Conservation (phyloP, 2,113 vertebrate species). For the Taxidea taxus region DNA sequence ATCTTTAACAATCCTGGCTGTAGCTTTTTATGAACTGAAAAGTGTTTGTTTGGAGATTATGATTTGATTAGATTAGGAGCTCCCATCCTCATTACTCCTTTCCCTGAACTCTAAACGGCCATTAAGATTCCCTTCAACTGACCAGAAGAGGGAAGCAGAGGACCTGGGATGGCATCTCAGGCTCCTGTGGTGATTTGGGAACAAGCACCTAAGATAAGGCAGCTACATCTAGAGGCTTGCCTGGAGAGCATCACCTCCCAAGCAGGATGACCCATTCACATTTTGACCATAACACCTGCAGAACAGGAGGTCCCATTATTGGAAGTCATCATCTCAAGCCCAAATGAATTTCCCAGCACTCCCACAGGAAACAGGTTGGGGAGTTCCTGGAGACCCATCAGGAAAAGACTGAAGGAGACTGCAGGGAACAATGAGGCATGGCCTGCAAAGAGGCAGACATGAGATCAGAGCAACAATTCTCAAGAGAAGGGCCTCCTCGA, state of each 20-base stretch:
- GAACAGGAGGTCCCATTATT: accelerated
- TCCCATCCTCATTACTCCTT: neutral
- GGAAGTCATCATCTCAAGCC: neutral
- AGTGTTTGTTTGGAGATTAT: neutral
- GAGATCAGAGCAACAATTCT: neutral
- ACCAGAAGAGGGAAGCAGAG: slow-evolving; percentile 80
- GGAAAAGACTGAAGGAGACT: neutral
- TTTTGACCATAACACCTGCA: neutral
- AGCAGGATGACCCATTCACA: neutral
- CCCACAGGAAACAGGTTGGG: neutral
- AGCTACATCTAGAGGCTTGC: neutral
- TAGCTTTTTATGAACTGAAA: neutral
- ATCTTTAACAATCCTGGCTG: neutral
- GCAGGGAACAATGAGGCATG: neutral
- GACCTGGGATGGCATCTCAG: slow-evolving; percentile 54
- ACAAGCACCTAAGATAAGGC: neutral
- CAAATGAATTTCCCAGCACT: neutral
- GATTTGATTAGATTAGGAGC: neutral
- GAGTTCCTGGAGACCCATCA: neutral
- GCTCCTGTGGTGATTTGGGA: neutral
- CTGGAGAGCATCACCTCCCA: neutral
- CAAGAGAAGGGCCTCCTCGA: neutral
- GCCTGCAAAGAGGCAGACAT: neutral
- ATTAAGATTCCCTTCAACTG: slow-evolving; percentile 37
- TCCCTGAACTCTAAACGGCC: neutral